Percentiles rank a stretch among this genome's conserved stretches.
Evolutionary conservation across 2,797 vertebrate genomes (phyloP).

Genomic region (Eulemur mongoz): DNA sequence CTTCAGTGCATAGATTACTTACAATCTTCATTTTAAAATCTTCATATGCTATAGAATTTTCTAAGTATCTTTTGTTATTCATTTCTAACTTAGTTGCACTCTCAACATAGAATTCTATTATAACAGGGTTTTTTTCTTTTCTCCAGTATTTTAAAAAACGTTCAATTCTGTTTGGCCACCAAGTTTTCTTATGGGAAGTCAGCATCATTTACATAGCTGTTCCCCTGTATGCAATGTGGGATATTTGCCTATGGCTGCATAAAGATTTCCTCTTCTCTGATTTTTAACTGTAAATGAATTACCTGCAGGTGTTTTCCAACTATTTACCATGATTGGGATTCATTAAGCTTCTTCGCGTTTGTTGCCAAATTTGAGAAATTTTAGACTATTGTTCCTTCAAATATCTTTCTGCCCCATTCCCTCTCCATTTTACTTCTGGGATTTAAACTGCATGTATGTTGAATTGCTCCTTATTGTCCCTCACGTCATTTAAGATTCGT

Average conservation of each 20-base stretch:
- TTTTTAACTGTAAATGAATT: neutral
- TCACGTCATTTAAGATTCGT: neutral
- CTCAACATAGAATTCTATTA: neutral
- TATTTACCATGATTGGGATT: neutral
- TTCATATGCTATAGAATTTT: neutral
- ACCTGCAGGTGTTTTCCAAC: neutral
- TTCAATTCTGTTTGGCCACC: neutral
- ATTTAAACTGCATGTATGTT: neutral
- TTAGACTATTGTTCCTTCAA: neutral
- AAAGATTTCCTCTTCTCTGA: neutral
- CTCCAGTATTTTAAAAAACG: neutral
- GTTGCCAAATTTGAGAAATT: neutral
- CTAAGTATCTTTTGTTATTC: neutral
- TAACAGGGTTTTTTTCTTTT: neutral
- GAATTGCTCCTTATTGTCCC: neutral
- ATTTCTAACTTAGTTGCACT: neutral
- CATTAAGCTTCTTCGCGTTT: neutral
- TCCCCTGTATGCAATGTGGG: neutral
- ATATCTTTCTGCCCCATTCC: neutral
- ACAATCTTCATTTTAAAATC: neutral
- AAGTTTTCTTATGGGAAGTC: neutral
- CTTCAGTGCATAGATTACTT: neutral
- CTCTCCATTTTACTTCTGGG: neutral
- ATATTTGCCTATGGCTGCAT: neutral
- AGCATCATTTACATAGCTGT: neutral